Percentiles rank a stretch among this genome's conserved stretches.
phyloP scores from a whole-genome alignment of 2,797 vertebrate species.

The Lepus oiostolus region DNA sequence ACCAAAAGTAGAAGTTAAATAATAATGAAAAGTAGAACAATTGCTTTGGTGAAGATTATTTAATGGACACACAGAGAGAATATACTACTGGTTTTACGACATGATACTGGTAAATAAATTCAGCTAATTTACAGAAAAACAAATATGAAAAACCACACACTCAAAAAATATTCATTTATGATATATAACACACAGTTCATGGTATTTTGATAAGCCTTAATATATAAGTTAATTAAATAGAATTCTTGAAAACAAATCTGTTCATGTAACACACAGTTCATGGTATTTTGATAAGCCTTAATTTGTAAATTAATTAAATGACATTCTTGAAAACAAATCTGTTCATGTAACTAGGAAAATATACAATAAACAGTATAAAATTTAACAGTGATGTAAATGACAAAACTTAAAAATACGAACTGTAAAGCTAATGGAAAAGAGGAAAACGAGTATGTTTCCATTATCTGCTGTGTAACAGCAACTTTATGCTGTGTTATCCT shows the following conservation, averaged over 20 bases:
- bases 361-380: neutral
- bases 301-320: neutral
- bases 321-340: slow-evolving; percentile 36
- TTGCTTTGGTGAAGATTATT: slow-evolving; percentile 34
- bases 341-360: neutral
- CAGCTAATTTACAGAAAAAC: slow-evolving; percentile 53
- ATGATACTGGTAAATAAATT: neutral
- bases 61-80: slow-evolving; percentile 37
- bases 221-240: neutral
- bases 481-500: neutral
- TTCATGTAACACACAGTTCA: neutral
- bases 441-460: slow-evolving; percentile 17
- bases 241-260: slow-evolving; percentile 35
- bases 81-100: neutral
- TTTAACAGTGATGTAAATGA: neutral
- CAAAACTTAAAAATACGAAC: slow-evolving; percentile 59
- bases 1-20: slow-evolving; percentile 69
- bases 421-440: slow-evolving; percentile 41
- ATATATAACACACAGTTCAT: neutral
- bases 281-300: neutral
- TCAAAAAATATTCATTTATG: neutral
- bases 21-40: slow-evolving; percentile 36
- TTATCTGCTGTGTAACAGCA: neutral
- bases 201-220: slow-evolving; percentile 6
- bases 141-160: neutral